A percentile compares a stretch with the other conserved stretches of the same genome.
Conservation (phyloP, 1,140 invertebrate genomes). For the honey bee (Apis mellifera) region DNA sequence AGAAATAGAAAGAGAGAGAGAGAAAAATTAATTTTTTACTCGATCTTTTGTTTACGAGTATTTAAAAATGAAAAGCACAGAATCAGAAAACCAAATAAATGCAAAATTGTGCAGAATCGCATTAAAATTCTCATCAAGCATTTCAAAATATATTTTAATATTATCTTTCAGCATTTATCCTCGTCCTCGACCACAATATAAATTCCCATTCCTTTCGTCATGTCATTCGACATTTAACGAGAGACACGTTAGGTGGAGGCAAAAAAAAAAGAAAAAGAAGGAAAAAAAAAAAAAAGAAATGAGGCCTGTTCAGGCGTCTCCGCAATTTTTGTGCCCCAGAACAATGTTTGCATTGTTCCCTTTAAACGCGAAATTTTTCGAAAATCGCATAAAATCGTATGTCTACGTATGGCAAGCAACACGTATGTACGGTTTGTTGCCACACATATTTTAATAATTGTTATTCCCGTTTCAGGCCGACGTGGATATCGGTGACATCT, state of each 20-base stretch:
- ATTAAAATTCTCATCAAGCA: too few species aligned
- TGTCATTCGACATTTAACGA: background rate
- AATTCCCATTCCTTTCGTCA: background rate
- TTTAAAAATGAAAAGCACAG: too few species aligned
- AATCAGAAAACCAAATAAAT: too few species aligned
- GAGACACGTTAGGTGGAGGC: background rate
- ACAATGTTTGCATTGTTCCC: constrained; percentile 6
- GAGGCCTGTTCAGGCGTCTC: background rate
- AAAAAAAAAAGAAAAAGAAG: too few species aligned
- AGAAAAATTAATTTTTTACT: too few species aligned
- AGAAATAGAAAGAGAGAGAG: too few species aligned
- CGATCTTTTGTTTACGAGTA: too few species aligned
- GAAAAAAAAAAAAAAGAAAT: background rate
- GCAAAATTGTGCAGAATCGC: too few species aligned
- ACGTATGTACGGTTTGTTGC: too few species aligned
- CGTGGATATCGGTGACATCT: constrained; percentile 90
- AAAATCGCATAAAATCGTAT: background rate
- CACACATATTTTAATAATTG: constrained; percentile 13
- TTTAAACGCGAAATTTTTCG: constrained; percentile 17
- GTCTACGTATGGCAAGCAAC: background rate
- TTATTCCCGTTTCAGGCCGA: constrained; percentile 80
- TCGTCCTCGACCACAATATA: too few species aligned
- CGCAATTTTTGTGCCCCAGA: background rate
- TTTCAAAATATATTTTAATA: too few species aligned
- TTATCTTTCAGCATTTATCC: too few species aligned